These are phyloP conservation scores for Amphipoea lucens DNA, from an alignment of 2,888 invertebrate species.

Conservation along the genomic window DNA sequence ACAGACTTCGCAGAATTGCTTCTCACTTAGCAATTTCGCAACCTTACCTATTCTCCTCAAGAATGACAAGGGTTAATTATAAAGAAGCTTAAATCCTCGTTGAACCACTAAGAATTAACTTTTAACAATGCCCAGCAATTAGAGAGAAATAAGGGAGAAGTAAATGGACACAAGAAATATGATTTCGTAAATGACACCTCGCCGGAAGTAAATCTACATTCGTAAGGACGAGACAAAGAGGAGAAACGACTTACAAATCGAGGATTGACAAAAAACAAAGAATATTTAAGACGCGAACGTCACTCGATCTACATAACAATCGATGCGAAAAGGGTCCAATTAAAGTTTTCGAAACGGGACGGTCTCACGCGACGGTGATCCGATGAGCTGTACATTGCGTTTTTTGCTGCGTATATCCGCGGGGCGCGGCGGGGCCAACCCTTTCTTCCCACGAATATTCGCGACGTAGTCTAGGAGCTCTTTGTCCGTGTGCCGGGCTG, in stretches of 20 bases:
- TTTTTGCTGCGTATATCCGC: conserved; percentile 70
- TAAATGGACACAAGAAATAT: conserved; percentile 47
- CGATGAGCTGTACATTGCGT: conserved; percentile 63
- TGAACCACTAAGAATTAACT: conserved; percentile 18
- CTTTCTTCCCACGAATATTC: conserved; percentile 81
- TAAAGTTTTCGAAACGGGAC: conserved; percentile 65
- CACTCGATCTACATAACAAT: conserved; percentile 64
- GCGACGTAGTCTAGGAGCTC: conserved; percentile 67
- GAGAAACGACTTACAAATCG: conserved; percentile 24
- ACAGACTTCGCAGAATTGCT: conserved; percentile 32
- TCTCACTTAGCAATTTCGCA: conserved; percentile 30
- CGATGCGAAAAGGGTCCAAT: conserved; percentile 68
- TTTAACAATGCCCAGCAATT: conserved; percentile 35
- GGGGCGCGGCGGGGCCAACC: conserved; percentile 69
- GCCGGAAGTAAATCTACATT: conserved; percentile 58
- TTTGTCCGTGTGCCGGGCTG: conserved; percentile 64
- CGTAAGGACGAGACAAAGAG: conserved; percentile 50
- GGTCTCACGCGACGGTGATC: conserved; percentile 72
- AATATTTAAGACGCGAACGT: conserved; percentile 47
- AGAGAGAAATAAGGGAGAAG: conserved; percentile 10
- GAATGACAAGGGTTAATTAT: conserved; percentile 25
- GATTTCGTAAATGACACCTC: conserved; percentile 38
- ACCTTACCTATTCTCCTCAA: conserved; percentile 12
- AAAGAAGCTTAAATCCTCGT: conserved; percentile 12
- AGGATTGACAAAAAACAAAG: conserved; percentile 55